Evolutionary conservation across 1,140 invertebrate species (phyloP).

Genomic region (Lepidurus apus): DNA sequence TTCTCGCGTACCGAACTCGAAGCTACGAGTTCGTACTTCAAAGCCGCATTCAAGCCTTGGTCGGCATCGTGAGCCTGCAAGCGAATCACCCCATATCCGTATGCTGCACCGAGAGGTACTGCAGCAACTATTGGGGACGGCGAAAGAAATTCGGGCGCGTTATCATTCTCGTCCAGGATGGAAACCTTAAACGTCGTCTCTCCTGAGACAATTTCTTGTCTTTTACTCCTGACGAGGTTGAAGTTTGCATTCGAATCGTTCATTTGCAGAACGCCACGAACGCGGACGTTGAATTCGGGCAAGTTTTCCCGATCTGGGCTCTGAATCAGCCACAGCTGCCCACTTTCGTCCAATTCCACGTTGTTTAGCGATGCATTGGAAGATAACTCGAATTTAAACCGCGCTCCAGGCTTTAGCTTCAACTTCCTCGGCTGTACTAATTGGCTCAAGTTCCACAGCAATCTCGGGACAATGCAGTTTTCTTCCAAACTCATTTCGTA

Average conservation of each 20-base stretch:
- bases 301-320: conserved; percentile 40
- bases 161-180: conserved; percentile 75
- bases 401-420: background rate
- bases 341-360: background rate
- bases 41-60: conserved; percentile 65
- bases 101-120: conserved; percentile 66
- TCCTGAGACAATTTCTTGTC: conserved; percentile 44
- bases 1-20: conserved; percentile 55
- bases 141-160: conserved; percentile 61
- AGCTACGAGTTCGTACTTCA: conserved; percentile 63
- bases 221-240: conserved; percentile 14
- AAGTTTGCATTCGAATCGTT: background rate
- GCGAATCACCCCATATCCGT: conserved; percentile 68
- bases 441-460: background rate
- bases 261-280: background rate
- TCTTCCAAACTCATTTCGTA: background rate
- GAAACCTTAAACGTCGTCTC: conserved; percentile 64
- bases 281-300: conserved; percentile 32
- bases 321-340: conserved; percentile 39
- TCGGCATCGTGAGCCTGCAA: conserved; percentile 65
- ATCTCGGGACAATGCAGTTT: background rate
- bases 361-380: background rate
- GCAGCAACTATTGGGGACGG: conserved; percentile 69
- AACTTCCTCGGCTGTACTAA: background rate
- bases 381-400: background rate